Conservation (phyloP, 2,888 invertebrate genomes). For the Parnassius apollo region DNA sequence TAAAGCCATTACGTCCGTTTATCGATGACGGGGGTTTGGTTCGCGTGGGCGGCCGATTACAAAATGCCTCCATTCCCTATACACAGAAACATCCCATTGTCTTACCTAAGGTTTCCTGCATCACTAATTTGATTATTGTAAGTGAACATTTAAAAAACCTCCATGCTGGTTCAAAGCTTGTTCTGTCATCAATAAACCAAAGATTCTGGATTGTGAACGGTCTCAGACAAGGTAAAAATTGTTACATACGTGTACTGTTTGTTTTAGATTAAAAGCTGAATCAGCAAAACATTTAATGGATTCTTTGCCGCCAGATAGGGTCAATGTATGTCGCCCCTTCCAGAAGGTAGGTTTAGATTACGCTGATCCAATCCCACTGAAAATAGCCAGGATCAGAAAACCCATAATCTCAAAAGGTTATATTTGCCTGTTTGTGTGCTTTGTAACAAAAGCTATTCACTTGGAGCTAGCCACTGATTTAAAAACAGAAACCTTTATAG, state of each 20-base stretch:
- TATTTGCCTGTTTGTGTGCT: no score
- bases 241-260: slow-evolving; percentile 26
- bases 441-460: no score
- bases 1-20: neutral
- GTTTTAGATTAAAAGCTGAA: slow-evolving; percentile 12
- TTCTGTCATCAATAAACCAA: slow-evolving; percentile 7
- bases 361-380: no score
- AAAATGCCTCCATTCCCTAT: slow-evolving; percentile 9
- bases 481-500: no score
- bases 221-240: slow-evolving; percentile 23
- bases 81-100: slow-evolving; percentile 14
- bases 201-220: slow-evolving; percentile 24
- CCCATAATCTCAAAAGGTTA: no score
- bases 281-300: neutral
- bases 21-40: slow-evolving; percentile 5
- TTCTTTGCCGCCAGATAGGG: neutral
- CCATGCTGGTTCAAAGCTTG: slow-evolving; percentile 22
- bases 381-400: no score
- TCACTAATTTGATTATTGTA: neutral
- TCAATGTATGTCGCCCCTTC: no score
- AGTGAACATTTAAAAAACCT: slow-evolving; percentile 17
- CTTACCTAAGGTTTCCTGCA: slow-evolving; percentile 8
- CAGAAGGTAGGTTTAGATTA: no score
- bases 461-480: no score
- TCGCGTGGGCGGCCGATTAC: slow-evolving; percentile 19